A percentile compares a stretch with the other conserved stretches of the same genome.
phyloP scores from a whole-genome alignment of 1,140 invertebrate genomes.

The Asobara japonica region DNA sequence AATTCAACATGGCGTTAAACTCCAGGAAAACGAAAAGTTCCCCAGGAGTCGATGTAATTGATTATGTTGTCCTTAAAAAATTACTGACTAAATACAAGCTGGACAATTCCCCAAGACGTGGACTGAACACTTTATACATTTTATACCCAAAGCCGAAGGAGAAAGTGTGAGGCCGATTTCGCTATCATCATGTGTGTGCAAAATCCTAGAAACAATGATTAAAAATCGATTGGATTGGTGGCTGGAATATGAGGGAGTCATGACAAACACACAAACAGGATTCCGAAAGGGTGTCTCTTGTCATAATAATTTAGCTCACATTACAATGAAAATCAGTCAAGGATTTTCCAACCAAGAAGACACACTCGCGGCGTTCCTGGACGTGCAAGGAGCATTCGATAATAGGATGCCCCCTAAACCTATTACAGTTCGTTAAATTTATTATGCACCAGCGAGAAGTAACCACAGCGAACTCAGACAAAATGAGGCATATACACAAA shows the following conservation, averaged over 20 bases:
- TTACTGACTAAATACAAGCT: conserved; percentile 12
- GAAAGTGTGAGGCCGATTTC: conserved; percentile 14
- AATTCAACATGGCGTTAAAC: conserved; percentile 23
- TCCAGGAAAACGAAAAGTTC: neutral
- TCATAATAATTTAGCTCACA: neutral
- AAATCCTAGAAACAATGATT: conserved; percentile 26
- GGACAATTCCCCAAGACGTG: neutral
- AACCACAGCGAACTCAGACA: neutral
- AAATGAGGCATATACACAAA: neutral
- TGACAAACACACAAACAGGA: neutral
- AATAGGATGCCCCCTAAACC: neutral
- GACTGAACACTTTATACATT: conserved; percentile 14
- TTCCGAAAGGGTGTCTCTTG: neutral
- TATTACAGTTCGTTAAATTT: neutral
- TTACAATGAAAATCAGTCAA: neutral
- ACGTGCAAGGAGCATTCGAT: conserved; percentile 10
- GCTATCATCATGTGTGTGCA: conserved; percentile 18
- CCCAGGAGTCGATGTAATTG: conserved; percentile 20
- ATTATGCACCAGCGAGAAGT: neutral
- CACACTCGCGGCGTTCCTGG: neutral
- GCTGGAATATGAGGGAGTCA: neutral
- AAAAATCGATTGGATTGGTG: conserved; percentile 21
- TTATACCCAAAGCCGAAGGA: conserved; percentile 14
- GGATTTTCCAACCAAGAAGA: neutral
- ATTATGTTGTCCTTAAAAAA: conserved; percentile 1